Evolutionary conservation across 2,113 vertebrate genomes (phyloP).

Genomic region (Aplodontia rufa): DNA sequence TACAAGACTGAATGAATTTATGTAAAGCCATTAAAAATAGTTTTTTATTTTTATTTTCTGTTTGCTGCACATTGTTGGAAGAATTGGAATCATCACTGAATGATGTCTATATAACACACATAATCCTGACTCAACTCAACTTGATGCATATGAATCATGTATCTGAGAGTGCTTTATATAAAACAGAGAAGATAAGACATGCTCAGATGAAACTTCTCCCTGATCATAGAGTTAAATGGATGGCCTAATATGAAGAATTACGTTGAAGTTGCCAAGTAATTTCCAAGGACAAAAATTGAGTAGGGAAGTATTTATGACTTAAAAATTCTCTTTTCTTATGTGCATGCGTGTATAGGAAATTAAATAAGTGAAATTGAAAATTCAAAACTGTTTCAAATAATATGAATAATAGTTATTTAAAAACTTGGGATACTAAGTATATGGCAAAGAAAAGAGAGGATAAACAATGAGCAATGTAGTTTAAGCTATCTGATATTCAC

Average conservation of each 20-base stretch:
- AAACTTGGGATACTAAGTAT: background rate
- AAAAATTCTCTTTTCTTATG: background rate
- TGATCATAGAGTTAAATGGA: background rate
- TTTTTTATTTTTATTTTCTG: background rate
- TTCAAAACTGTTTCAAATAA: background rate
- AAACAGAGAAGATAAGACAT: background rate
- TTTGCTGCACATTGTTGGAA: background rate
- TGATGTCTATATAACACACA: background rate
- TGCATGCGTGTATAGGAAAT: background rate
- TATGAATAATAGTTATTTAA: background rate
- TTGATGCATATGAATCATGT: background rate
- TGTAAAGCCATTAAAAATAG: background rate
- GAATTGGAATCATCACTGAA: background rate
- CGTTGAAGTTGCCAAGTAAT: background rate
- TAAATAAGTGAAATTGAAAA: background rate
- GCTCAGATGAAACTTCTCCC: background rate
- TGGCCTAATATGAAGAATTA: background rate
- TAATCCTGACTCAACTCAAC: background rate
- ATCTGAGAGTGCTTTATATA: background rate
- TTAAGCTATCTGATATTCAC: background rate
- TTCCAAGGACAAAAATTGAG: background rate
- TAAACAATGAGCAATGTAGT: background rate
- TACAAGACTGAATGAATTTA: background rate
- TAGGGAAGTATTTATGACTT: background rate
- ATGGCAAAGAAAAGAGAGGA: background rate